Conservation (phyloP, 2,113 vertebrate genomes). For the Poicephalus meyeri region DNA sequence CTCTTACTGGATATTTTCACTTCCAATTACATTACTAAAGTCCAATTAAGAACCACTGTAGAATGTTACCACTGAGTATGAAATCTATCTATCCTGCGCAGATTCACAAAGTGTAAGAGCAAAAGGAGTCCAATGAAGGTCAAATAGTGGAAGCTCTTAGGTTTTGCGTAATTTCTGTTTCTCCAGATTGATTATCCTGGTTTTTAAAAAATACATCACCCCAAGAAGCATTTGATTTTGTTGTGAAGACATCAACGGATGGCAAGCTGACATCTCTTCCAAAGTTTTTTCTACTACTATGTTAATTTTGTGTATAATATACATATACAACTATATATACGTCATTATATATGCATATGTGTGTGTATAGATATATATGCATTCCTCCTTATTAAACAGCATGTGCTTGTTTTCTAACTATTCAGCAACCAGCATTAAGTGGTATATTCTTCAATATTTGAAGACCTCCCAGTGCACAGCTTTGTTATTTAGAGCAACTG, state of each 20-base stretch:
- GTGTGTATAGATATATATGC: not conserved
- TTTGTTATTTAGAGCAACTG: not conserved
- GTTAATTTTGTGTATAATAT: not conserved
- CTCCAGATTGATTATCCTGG: not conserved
- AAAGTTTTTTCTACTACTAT: not conserved
- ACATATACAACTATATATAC: not conserved
- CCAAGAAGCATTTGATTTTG: not conserved
- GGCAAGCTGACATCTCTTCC: not conserved
- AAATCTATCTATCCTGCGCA: rapidly evolving
- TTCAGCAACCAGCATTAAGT: not conserved
- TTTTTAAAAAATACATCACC: not conserved
- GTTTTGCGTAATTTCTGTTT: not conserved
- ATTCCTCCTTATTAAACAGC: not conserved
- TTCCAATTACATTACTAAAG: not conserved
- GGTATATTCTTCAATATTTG: not conserved
- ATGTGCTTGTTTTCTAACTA: not conserved
- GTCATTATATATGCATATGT: rapidly evolving
- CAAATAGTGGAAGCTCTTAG: not conserved
- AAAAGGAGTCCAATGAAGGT: not conserved
- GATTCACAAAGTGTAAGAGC: not conserved
- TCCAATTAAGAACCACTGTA: not conserved
- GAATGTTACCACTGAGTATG: not conserved
- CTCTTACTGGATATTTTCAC: not conserved
- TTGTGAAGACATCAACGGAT: not conserved
- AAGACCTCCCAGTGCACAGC: not conserved